Percentiles rank a stretch among this genome's conserved stretches.
Evolutionary conservation across 2,797 vertebrate species (phyloP).

Genomic region (Tinamus major): DNA sequence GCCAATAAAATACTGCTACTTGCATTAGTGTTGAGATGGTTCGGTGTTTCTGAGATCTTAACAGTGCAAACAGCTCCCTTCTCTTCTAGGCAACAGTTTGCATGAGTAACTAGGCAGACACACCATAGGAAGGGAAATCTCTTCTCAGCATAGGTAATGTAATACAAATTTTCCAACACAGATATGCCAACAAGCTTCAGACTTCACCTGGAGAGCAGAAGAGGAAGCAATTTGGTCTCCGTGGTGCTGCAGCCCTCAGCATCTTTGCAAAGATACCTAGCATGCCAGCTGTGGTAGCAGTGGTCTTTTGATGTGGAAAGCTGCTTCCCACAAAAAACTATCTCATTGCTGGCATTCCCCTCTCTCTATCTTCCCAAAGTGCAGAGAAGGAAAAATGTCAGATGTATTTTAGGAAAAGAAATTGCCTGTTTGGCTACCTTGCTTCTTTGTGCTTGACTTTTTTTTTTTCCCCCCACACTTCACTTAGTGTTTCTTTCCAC

Average conservation of each 20-base stretch:
- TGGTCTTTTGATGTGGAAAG: constrained; percentile 33
- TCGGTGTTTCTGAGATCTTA: not conserved
- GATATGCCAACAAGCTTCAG: constrained; percentile 31
- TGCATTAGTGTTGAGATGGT: not conserved
- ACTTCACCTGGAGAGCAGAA: not conserved
- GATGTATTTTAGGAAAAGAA: constrained; percentile 1
- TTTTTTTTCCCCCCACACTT: not conserved
- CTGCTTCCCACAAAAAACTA: not conserved
- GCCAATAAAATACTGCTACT: not conserved
- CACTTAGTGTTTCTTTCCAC: constrained; percentile 9
- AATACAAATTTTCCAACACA: constrained; percentile 44
- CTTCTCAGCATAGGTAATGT: not conserved
- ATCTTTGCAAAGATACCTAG: not conserved
- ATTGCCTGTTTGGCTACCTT: not conserved
- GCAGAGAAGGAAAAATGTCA: constrained; percentile 17
- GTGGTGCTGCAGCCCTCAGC: not conserved
- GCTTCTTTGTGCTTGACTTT: not conserved
- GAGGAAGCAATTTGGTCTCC: not conserved
- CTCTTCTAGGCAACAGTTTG: not conserved
- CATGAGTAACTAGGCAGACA: constrained; percentile 1
- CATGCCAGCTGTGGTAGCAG: not conserved
- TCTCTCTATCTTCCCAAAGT: constrained; percentile 9
- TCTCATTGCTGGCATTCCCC: not conserved
- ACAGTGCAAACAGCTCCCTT: not conserved
- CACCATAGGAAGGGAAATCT: not conserved